phyloP scores from a whole-genome alignment of 2,113 vertebrate genomes.

The Orycteropus afer region DNA sequence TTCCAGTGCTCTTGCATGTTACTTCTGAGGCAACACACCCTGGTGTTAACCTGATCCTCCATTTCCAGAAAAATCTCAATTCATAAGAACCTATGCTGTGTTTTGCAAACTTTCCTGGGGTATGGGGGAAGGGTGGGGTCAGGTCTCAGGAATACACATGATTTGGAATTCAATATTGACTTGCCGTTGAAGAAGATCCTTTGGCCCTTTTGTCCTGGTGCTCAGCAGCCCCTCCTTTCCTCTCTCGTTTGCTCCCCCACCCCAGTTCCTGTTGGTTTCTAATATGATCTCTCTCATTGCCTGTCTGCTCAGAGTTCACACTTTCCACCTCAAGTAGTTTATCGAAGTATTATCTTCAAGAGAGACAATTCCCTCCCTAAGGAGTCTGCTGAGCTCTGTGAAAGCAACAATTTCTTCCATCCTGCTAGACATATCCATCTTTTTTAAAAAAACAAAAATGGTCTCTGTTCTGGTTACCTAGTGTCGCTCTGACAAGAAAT shows the following conservation, averaged over 20 bases:
- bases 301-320: background rate
- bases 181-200: background rate
- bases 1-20: background rate
- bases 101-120: background rate
- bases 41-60: background rate
- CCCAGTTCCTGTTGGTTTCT: background rate
- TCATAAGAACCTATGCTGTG: background rate
- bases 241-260: background rate
- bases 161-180: background rate
- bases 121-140: background rate
- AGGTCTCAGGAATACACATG: background rate
- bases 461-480: too few relatives aligned
- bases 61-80: background rate
- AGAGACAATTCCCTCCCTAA: background rate
- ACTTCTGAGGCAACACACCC: background rate
- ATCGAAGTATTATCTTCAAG: constrained; percentile 21
- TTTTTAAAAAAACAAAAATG: background rate
- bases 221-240: background rate
- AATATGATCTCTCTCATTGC: too few relatives aligned
- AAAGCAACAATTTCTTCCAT: background rate
- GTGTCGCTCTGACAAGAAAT: too few relatives aligned
- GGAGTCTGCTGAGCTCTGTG: constrained; percentile 52
- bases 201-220: background rate
- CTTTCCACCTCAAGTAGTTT: background rate
- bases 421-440: background rate